A percentile compares a stretch with the other conserved stretches of the same genome.
Evolutionary conservation across 1,140 invertebrate genomes (phyloP).

Genomic region (Achatina immaculata): DNA sequence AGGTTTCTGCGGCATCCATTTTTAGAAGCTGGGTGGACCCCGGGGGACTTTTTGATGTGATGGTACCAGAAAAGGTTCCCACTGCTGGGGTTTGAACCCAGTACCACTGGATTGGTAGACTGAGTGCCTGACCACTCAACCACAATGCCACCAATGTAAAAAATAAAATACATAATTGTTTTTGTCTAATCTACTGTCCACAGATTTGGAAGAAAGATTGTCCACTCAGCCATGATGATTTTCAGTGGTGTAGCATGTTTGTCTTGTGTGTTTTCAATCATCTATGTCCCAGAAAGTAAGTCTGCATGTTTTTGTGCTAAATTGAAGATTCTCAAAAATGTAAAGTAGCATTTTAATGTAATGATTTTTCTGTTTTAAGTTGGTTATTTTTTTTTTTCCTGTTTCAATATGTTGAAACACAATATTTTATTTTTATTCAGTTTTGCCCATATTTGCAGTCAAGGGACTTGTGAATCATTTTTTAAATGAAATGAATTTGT

Average conservation of each 20-base stretch:
- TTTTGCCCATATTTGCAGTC: not conserved
- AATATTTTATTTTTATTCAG: slow-evolving; percentile 12
- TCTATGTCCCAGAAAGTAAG: slow-evolving; percentile 39
- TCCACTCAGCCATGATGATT: slow-evolving; percentile 41
- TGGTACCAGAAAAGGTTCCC: no score
- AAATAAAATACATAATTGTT: not conserved
- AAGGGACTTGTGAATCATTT: not conserved
- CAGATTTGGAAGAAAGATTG: slow-evolving; percentile 42
- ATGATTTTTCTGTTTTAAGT: not conserved
- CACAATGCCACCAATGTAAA: not conserved
- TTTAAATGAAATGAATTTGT: no score
- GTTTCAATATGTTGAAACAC: not conserved
- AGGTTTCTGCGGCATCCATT: no score
- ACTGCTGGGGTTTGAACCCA: no score
- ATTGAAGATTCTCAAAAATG: not conserved
- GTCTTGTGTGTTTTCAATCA: slow-evolving; percentile 41
- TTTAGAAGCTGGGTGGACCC: no score
- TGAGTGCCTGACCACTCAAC: no score
- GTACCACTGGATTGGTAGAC: no score
- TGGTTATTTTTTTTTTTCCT: not conserved
- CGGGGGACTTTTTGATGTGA: no score
- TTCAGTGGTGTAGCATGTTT: slow-evolving; percentile 42
- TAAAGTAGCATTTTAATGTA: not conserved
- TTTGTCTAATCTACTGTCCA: no score
- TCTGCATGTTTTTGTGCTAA: no score